Evolutionary conservation across 2,888 invertebrate genomes (phyloP).

Genomic region (Rhingia rostrata): DNA sequence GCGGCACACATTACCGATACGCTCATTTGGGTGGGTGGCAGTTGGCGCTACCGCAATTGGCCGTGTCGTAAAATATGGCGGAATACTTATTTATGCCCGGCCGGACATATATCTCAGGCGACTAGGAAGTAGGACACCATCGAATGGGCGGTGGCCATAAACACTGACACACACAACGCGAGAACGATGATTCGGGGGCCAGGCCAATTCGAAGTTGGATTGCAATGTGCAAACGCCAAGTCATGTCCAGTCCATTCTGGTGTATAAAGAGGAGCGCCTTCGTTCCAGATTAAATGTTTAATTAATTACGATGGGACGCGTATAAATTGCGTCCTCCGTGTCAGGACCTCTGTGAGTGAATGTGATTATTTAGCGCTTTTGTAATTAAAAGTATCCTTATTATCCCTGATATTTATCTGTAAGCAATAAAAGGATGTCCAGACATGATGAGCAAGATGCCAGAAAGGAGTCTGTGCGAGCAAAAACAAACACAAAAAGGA

Average conservation of each 20-base stretch:
- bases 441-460: constrained; percentile 44
- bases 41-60: constrained; percentile 40
- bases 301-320: constrained; percentile 68
- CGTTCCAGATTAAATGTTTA: constrained; percentile 70
- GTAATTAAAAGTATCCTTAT: constrained; percentile 75
- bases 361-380: constrained; percentile 72
- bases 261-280: constrained; percentile 8
- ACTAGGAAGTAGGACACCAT: constrained; percentile 59
- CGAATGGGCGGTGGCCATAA: constrained; percentile 55
- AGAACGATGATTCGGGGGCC: constrained; percentile 35
- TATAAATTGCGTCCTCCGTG: constrained; percentile 58
- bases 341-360: constrained; percentile 24
- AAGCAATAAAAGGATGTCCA: constrained; percentile 50
- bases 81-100: constrained; percentile 65
- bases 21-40: constrained; percentile 40
- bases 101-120: not conserved
- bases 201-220: constrained; percentile 43
- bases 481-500: constrained; percentile 25
- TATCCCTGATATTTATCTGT: constrained; percentile 71
- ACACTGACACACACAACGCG: constrained; percentile 53
- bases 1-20: constrained; percentile 54
- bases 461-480: constrained; percentile 34
- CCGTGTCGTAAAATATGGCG: constrained; percentile 66
- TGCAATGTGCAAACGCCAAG: constrained; percentile 26
- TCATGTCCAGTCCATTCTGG: not conserved